phyloP scores from a whole-genome alignment of 2,888 invertebrate genomes.

The Lottia scabra region DNA sequence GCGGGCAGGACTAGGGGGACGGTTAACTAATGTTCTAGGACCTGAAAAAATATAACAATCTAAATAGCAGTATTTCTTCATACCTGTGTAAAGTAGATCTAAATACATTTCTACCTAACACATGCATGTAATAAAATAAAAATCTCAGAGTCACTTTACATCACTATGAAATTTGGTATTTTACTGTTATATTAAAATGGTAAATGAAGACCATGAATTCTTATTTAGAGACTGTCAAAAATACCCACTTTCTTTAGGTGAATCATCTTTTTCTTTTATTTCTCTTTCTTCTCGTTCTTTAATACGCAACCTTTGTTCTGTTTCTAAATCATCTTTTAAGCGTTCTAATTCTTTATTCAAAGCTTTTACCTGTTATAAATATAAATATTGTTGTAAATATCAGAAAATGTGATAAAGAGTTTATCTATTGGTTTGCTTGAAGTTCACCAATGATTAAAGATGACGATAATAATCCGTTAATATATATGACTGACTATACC shows the following conservation, averaged over 20 bases:
- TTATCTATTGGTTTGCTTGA: too few species aligned
- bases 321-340: conserved; percentile 38
- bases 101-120: too few species aligned
- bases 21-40: conserved; percentile 16
- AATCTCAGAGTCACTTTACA: too few species aligned
- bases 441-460: too few species aligned
- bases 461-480: too few species aligned
- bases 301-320: conserved; percentile 31
- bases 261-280: conserved; percentile 25
- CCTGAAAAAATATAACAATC: conserved; percentile 12
- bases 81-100: too few species aligned
- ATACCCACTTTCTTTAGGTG: conserved; percentile 18
- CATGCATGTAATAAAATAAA: too few species aligned
- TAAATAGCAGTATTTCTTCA: too few species aligned
- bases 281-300: conserved; percentile 42
- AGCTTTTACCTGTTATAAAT: conserved; percentile 27
- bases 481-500: background rate
- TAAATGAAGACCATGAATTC: too few species aligned
- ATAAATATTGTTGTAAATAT: background rate
- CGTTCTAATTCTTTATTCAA: conserved; percentile 37
- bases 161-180: too few species aligned
- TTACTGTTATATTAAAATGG: background rate
- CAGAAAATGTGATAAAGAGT: too few species aligned
- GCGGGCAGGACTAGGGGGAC: conserved; percentile 50
- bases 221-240: too few species aligned